Percentiles rank a stretch among this genome's conserved stretches.
Evolutionary conservation across 2,797 vertebrate species (phyloP).

Genomic region (Lutjanus campechanus): DNA sequence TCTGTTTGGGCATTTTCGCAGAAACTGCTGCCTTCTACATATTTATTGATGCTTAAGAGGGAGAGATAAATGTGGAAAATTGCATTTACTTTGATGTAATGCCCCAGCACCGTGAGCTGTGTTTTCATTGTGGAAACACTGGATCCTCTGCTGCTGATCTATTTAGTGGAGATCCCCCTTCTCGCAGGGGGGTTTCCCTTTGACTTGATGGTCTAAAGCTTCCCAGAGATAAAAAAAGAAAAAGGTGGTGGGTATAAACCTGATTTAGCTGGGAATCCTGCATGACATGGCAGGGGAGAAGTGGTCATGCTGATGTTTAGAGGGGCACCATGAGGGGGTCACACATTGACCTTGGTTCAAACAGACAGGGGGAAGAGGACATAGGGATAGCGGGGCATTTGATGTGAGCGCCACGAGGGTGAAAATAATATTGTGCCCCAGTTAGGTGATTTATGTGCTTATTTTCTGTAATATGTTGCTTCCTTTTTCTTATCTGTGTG

Average conservation of each 20-base stretch:
- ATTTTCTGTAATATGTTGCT: neutral
- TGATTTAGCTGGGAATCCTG: conserved; percentile 29
- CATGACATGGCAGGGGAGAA: conserved; percentile 17
- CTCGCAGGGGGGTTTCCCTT: neutral
- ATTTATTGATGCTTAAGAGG: conserved; percentile 11
- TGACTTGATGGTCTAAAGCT: conserved; percentile 25
- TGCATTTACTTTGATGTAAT: neutral
- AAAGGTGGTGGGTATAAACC: conserved; percentile 5
- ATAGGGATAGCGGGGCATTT: neutral
- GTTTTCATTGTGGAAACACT: conserved; percentile 7
- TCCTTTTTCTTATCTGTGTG: neutral
- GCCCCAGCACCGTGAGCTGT: neutral
- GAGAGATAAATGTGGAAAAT: conserved; percentile 7
- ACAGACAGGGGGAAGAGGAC: neutral
- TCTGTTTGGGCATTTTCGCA: neutral
- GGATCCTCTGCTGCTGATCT: conserved; percentile 4
- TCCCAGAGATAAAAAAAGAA: conserved; percentile 11
- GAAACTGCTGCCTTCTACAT: neutral
- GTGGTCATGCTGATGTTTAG: conserved; percentile 27
- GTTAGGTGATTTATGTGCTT: neutral
- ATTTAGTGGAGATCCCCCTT: neutral
- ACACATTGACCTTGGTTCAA: conserved; percentile 7
- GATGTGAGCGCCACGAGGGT: neutral
- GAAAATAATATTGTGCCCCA: neutral
- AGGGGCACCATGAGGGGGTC: conserved; percentile 9